Evolutionary conservation across 2,797 vertebrate species (phyloP), one percentile per base, ranked within the genome.

Genomic region (Amblyopsis hoosieri): DNA sequence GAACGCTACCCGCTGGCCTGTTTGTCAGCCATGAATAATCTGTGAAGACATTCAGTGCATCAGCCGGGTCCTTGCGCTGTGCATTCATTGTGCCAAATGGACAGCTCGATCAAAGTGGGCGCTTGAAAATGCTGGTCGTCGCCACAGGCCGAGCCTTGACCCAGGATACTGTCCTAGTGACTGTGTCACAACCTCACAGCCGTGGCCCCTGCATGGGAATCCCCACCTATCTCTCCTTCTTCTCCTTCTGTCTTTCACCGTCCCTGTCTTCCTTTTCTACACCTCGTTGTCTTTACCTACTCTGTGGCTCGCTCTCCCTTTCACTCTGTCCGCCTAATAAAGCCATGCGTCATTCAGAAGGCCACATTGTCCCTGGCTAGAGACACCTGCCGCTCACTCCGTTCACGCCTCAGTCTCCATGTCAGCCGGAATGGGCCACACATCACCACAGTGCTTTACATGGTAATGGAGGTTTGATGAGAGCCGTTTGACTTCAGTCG

Each of bases 11-110:
- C 85, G 79, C 76, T 71, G 53, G 64, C 75, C 75, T 84, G 84
- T 88, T 89, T 90, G 84, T 85, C 86, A 86, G 83, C 87, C 89
- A 90, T 93, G 86, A 92, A 90, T 90, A 89, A 90, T 92, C 87
- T 81, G 79, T 85, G 91, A 87, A 70, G 86, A 88, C 86, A 83
- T 78, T 75, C 74, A 37, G 69, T 64, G 83, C 83, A 67, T 81
- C 69, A 23, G 82, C 75, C 3, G 78, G 78, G 87, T 80, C 91
- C 90, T 91, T 90, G 90, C 87, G 70, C 76, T 17, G 37, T 62
- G 73, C 82, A 85, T 87, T 84, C 82, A 87, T 83, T 80, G 78
- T 87, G 74, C 76, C 79, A 87, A 92, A 89, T 85, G 86, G 88
- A 90, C 83, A 85, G 81, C 85, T 92, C 87, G 91, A 91, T 93